A percentile compares a stretch with the other conserved stretches of the same genome.
Conservation (phyloP, 2,113 vertebrate genomes). For the Phycodurus eques region DNA sequence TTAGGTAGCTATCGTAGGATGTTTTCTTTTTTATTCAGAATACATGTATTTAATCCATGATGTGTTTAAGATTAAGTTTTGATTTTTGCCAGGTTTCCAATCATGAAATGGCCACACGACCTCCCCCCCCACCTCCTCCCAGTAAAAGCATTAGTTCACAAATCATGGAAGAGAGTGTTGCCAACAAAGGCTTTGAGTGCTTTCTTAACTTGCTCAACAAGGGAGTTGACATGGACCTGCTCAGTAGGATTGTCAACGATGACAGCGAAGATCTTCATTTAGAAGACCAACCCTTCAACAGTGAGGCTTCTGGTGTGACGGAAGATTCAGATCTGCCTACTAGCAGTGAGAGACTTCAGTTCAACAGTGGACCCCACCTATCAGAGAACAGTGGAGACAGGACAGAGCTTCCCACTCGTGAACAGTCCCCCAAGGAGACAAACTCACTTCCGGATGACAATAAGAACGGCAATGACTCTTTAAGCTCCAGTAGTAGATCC, state of each 20-base stretch:
- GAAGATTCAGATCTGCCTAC: neutral
- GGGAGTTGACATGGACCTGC: slow-evolving; percentile 57
- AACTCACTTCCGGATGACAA: neutral
- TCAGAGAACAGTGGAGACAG: neutral
- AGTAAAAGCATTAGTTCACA: neutral
- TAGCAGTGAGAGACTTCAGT: neutral
- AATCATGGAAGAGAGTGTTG: slow-evolving; percentile 2
- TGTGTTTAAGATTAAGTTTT: neutral
- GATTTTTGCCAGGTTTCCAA: slow-evolving; percentile 19
- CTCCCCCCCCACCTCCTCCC: neutral
- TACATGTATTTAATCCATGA: neutral
- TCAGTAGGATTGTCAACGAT: slow-evolving; percentile 52
- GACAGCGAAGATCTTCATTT: slow-evolving; percentile 14
- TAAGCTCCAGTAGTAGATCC: slow-evolving; percentile 2
- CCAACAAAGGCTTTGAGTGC: slow-evolving; percentile 49
- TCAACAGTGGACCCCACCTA: neutral
- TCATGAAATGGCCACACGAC: neutral
- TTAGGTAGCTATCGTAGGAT: neutral
- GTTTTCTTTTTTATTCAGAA: neutral
- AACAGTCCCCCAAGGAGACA: neutral
- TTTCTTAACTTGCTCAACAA: slow-evolving; percentile 66
- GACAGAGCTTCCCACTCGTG: neutral
- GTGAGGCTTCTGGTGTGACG: neutral
- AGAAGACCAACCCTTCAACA: neutral
- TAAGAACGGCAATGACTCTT: neutral